phyloP scores from a whole-genome alignment of 2,113 vertebrate genomes.

The Trochalopteron elliotii region DNA sequence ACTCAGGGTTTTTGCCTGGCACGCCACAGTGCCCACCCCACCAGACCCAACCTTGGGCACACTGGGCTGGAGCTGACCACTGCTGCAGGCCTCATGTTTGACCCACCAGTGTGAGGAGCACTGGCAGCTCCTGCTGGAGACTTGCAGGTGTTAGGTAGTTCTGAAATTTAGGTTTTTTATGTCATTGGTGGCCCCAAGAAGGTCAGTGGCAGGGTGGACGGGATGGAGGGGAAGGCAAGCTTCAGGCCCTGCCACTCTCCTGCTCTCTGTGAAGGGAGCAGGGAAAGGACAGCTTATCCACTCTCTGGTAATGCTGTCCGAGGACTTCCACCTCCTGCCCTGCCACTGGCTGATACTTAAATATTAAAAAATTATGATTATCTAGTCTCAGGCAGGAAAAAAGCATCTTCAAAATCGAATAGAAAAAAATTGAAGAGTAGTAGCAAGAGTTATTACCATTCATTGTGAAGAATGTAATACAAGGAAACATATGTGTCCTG shows the following conservation, averaged over 20 bases:
- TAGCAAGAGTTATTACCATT: not conserved
- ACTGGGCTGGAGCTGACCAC: fast-evolving
- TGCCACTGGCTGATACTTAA: not conserved
- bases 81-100: fast-evolving
- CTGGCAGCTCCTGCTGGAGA: not conserved
- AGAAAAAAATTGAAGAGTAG: not conserved
- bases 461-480: not conserved
- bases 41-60: fast-evolving
- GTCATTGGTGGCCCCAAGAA: not conserved
- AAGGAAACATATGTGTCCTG: not conserved
- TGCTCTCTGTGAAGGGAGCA: not conserved
- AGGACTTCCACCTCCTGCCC: not conserved
- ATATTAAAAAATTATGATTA: not conserved
- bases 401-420: not conserved
- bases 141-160: not conserved
- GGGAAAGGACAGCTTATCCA: not conserved
- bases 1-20: not conserved
- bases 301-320: not conserved
- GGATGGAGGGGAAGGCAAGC: not conserved
- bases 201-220: not conserved
- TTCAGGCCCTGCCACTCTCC: not conserved
- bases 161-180: not conserved
- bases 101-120: fast-evolving
- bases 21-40: too few relatives aligned
- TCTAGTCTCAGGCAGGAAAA: not conserved